Evolutionary conservation across 92 coral and sea anemone species (phyloP).

Genomic region (Zoanthus gigantus): DNA sequence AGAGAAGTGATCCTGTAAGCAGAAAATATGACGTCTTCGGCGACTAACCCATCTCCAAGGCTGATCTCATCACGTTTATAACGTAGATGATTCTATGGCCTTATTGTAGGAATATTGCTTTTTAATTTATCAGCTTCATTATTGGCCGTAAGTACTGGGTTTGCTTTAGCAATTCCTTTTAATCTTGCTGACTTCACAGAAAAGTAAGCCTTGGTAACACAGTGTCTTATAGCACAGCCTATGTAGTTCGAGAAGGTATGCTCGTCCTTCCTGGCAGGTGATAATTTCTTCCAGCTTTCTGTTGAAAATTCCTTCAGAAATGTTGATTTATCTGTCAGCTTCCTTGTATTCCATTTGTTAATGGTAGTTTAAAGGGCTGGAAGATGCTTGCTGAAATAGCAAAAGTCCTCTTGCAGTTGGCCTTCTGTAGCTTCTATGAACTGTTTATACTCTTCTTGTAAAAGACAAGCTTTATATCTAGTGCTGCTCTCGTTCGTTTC

Average conservation of each 20-base stretch:
- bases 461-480: conserved; percentile 13
- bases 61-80: no score
- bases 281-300: conserved; percentile 22
- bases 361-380: conserved; percentile 32
- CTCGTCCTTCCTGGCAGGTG: conserved; percentile 30
- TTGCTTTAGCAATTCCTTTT: conserved; percentile 28
- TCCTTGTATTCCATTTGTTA: conserved; percentile 61
- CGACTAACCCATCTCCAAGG: no score
- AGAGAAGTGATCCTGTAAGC: no score
- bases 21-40: no score
- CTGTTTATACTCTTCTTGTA: conserved; percentile 12
- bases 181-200: conserved; percentile 21
- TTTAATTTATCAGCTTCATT: conserved; percentile 15
- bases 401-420: conserved; percentile 1
- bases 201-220: conserved; percentile 27
- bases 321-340: conserved; percentile 27
- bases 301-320: conserved; percentile 35
- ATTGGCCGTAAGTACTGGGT: conserved; percentile 47
- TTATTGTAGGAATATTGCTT: not conserved
- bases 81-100: not conserved
- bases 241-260: conserved; percentile 27
- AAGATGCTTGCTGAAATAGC: conserved; percentile 2
- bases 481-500: conserved; percentile 19
- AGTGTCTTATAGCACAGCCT: conserved; percentile 23
- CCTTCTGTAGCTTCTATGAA: conserved; percentile 2